phyloP scores from a whole-genome alignment of 64 coral and sea anemone genomes.

The Stichodactyla mertensii region DNA sequence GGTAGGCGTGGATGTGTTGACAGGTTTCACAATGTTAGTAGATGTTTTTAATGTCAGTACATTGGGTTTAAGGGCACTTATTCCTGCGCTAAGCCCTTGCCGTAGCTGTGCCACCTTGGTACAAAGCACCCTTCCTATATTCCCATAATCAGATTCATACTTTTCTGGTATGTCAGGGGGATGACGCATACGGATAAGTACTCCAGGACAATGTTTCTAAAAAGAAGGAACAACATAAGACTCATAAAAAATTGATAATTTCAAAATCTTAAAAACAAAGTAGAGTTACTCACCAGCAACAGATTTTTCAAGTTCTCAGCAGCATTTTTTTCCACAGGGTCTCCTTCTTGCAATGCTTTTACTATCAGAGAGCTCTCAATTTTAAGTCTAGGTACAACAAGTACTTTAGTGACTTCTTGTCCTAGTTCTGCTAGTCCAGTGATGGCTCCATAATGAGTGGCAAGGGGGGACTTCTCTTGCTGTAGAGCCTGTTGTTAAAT shows the following conservation, averaged over 20 bases:
- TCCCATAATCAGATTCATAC: conserved; percentile 84
- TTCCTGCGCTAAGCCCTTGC: conserved; percentile 70
- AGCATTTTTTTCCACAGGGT: conserved; percentile 84
- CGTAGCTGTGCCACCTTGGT: conserved; percentile 82
- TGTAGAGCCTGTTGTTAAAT: conserved; percentile 77
- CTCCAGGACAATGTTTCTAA: conserved; percentile 94
- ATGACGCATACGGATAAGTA: conserved; percentile 63
- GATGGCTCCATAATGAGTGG: conserved; percentile 95
- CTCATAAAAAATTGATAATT: background rate
- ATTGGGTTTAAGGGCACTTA: conserved; percentile 74
- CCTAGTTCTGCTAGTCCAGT: conserved; percentile 89
- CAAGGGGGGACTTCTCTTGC: conserved; percentile 82
- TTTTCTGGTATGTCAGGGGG: conserved; percentile 69
- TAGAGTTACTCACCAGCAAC: conserved; percentile 43
- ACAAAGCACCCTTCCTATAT: conserved; percentile 59
- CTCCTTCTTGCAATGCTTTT: conserved; percentile 47
- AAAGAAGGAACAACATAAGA: conserved; percentile 10
- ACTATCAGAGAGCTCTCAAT: conserved; percentile 79
- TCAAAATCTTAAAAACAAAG: background rate
- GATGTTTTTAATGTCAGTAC: conserved; percentile 54
- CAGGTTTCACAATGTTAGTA: background rate
- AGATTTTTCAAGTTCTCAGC: conserved; percentile 92
- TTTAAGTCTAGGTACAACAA: conserved; percentile 83
- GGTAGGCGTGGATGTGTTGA: conserved; percentile 44
- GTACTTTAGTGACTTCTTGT: conserved; percentile 91